A percentile compares a stretch with the other conserved stretches of the same genome.
Conservation (phyloP, 2,113 vertebrate genomes). For the Chaetodon auriga region DNA sequence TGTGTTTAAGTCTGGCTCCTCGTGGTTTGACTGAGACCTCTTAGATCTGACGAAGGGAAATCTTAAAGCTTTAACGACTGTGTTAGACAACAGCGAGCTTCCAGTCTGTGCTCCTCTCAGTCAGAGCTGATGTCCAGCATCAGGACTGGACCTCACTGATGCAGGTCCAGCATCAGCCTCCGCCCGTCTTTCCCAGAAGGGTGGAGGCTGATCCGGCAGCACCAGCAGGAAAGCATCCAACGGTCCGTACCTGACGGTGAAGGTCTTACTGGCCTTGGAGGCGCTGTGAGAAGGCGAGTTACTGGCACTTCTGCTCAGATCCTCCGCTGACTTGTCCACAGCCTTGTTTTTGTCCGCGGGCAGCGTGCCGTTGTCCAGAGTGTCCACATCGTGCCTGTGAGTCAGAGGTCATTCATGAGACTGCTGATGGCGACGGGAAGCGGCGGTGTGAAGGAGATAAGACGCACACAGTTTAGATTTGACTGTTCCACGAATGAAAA, state of each 20-base stretch:
- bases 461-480: rapidly evolving
- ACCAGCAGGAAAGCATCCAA: no score
- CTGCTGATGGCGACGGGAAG: neutral
- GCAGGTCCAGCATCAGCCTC: no score
- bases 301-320: constrained; percentile 85
- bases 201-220: no score
- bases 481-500: neutral
- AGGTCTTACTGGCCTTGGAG: constrained; percentile 81
- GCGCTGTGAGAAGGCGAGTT: constrained; percentile 81
- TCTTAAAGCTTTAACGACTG: no score
- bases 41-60: no score
- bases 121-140: no score
- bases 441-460: neutral
- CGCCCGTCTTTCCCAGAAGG: no score
- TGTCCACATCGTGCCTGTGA: constrained; percentile 88
- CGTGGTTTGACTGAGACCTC: no score
- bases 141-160: no score
- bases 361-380: constrained; percentile 81
- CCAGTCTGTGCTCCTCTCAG: no score
- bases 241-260: constrained; percentile 86
- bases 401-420: neutral
- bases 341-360: constrained; percentile 82
- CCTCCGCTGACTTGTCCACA: constrained; percentile 87
- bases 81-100: no score
- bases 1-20: no score